A percentile compares a stretch with the other conserved stretches of the same genome.
Evolutionary conservation across 2,113 vertebrate species (phyloP).

Genomic region (Phalacrocorax brasilianus): DNA sequence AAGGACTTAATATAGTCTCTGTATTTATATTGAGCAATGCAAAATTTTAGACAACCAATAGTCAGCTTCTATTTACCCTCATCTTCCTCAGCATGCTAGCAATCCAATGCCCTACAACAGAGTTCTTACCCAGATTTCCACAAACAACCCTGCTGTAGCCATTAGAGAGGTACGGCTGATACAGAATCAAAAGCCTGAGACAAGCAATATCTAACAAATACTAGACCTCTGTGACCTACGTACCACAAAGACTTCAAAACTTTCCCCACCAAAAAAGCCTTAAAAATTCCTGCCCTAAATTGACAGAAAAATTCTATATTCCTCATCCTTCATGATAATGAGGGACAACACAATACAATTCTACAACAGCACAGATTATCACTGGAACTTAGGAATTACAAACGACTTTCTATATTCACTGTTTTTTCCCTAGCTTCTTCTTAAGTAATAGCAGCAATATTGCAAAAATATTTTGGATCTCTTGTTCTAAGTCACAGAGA

Average conservation of each 20-base stretch:
- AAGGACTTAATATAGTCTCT: neutral
- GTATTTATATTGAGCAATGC: neutral
- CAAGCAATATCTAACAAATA: neutral
- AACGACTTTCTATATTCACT: neutral
- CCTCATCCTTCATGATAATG: neutral
- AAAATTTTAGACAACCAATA: neutral
- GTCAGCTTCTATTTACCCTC: neutral
- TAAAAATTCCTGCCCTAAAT: neutral
- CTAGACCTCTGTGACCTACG: accelerated
- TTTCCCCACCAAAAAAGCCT: neutral
- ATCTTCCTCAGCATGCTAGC: neutral
- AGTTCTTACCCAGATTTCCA: neutral
- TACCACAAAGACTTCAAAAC: neutral
- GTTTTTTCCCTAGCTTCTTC: neutral
- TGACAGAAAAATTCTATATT: neutral
- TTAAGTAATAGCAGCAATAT: neutral
- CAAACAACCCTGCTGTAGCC: neutral
- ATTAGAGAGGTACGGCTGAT: neutral
- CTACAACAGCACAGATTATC: neutral
- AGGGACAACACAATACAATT: neutral
- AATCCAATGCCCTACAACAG: accelerated
- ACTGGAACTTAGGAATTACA: neutral
- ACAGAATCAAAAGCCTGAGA: neutral
- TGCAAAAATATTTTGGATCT: neutral
- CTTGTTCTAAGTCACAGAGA: neutral